Evolutionary conservation across 2,113 vertebrate species (phyloP).

Genomic region (Cathartes aura): DNA sequence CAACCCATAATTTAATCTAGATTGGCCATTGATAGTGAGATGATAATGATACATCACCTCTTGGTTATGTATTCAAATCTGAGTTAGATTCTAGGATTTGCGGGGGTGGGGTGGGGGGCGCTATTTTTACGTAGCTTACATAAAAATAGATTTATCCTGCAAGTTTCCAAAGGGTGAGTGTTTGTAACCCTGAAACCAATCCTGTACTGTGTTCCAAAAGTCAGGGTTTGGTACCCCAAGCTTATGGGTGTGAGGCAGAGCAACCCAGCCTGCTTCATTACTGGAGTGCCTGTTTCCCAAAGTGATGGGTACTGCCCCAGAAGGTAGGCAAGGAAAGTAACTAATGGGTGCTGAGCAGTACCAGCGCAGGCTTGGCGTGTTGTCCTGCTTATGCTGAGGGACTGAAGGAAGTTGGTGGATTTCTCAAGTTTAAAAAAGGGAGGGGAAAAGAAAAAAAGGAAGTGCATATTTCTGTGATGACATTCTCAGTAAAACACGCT

Average conservation of each 20-base stretch:
- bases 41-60: background rate
- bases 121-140: background rate
- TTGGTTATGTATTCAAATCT: background rate
- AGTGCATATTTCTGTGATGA: background rate
- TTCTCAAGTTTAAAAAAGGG: background rate
- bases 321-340: background rate
- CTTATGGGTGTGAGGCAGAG: background rate
- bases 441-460: background rate
- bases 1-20: background rate
- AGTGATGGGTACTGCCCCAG: background rate
- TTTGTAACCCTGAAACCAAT: background rate
- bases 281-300: background rate
- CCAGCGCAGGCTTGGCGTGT: rapidly evolving
- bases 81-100: background rate
- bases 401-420: background rate
- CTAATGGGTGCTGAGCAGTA: background rate
- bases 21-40: background rate
- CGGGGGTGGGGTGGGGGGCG: rapidly evolving
- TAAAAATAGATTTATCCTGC: background rate
- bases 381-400: background rate
- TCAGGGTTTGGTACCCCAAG: background rate
- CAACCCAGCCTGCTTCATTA: too few species aligned
- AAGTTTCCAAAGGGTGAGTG: background rate
- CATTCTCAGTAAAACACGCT: rapidly evolving
- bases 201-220: background rate